A percentile compares a stretch with the other conserved stretches of the same genome.
phyloP scores from a whole-genome alignment of 2,888 invertebrate species.

The Linnaemya tessellans region DNA sequence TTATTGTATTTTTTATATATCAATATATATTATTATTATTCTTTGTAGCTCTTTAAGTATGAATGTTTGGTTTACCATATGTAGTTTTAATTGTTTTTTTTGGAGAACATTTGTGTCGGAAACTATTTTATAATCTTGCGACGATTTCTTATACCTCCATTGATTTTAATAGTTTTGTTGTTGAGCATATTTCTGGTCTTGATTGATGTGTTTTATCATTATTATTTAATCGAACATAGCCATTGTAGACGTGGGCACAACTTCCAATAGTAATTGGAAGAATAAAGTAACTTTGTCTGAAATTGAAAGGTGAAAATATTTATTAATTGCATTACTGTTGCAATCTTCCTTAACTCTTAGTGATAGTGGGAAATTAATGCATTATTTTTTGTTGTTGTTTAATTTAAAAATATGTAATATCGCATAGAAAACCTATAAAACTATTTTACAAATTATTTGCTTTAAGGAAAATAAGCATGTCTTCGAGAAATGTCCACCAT shows the following conservation, averaged over 20 bases:
- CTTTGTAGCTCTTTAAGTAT: slow-evolving; percentile 66
- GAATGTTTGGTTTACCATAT: slow-evolving; percentile 66
- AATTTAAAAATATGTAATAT: too few species aligned
- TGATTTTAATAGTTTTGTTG: slow-evolving; percentile 28
- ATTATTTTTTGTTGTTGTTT: too few species aligned
- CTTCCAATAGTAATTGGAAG: slow-evolving; percentile 94
- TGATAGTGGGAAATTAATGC: too few species aligned
- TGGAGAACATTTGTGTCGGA: slow-evolving; percentile 70
- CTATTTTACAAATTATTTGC: too few species aligned
- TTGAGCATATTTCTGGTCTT: slow-evolving; percentile 59
- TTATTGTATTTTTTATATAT: slow-evolving; percentile 55
- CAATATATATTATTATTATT: slow-evolving; percentile 39
- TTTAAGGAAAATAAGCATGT: too few species aligned
- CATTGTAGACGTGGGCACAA: slow-evolving; percentile 93
- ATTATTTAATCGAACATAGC: slow-evolving; percentile 81
- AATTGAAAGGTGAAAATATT: slow-evolving; percentile 76
- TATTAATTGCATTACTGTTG: not conserved
- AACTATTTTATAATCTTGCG: slow-evolving; percentile 71
- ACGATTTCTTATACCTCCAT: slow-evolving; percentile 47
- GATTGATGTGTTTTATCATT: not conserved
- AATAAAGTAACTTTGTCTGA: slow-evolving; percentile 94
- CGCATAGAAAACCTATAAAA: too few species aligned
- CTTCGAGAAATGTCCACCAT: too few species aligned
- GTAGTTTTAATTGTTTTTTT: slow-evolving; percentile 31
- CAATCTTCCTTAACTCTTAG: too few species aligned